phyloP scores from a whole-genome alignment of 1,140 invertebrate species.

The Cheumatopsyche charites region DNA sequence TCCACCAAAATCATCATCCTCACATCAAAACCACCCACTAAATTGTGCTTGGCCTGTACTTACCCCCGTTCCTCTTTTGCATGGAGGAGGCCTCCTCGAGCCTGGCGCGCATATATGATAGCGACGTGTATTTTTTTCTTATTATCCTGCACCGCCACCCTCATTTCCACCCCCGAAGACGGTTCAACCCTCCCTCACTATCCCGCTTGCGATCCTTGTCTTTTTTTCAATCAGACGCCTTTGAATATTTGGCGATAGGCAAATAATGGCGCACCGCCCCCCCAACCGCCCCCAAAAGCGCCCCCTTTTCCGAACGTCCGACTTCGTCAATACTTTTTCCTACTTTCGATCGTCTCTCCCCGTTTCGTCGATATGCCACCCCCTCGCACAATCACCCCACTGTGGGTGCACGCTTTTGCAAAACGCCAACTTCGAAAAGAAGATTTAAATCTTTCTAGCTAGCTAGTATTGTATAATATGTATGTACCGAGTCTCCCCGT shows the following conservation, averaged over 20 bases:
- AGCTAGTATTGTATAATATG: too few species aligned
- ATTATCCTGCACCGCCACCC: slow-evolving; percentile 45
- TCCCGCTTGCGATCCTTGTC: slow-evolving; percentile 26
- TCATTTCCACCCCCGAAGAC: slow-evolving; percentile 2
- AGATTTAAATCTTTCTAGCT: slow-evolving; percentile 32
- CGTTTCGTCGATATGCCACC: too few species aligned
- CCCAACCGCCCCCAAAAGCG: too few species aligned
- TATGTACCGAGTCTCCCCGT: neutral
- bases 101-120: slow-evolving; percentile 36
- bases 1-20: too few species aligned
- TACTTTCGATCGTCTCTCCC: too few species aligned
- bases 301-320: slow-evolving; percentile 3
- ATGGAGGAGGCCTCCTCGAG: slow-evolving; percentile 35
- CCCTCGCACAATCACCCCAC: too few species aligned
- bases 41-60: neutral
- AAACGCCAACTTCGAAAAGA: neutral
- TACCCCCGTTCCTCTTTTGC: slow-evolving; percentile 35
- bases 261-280: slow-evolving; percentile 45
- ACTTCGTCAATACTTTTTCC: slow-evolving; percentile 33
- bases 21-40: neutral
- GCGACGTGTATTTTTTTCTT: slow-evolving; percentile 40
- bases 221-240: slow-evolving; percentile 50
- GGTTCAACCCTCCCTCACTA: neutral
- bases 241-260: slow-evolving; percentile 50
- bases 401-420: neutral